These are phyloP conservation scores for Chondrilla cf. caribensis DNA, from an alignment of 37 sponge, comb jelly and placozoan species.

Conservation along the genomic window DNA sequence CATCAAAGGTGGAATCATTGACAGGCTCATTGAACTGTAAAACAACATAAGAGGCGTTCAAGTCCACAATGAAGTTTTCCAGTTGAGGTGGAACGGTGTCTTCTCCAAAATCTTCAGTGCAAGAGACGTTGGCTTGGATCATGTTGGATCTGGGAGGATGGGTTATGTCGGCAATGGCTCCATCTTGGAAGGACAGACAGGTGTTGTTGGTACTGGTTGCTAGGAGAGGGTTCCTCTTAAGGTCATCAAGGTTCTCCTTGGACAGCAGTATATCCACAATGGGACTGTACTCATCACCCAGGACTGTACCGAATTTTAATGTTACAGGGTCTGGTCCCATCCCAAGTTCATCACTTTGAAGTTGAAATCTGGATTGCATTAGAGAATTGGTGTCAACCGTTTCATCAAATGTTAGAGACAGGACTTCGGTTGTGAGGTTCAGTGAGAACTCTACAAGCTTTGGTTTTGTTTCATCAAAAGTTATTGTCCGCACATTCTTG, in stretches of 20 bases:
- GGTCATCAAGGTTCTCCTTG: constrained; percentile 45
- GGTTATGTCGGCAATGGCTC: constrained; percentile 47
- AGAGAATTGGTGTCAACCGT: constrained; percentile 60
- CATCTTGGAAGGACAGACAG: constrained; percentile 41
- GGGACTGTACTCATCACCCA: constrained; percentile 38
- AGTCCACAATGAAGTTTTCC: constrained; percentile 48
- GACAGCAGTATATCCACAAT: constrained; percentile 43
- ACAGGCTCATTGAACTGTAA: constrained; percentile 87
- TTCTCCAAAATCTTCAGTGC: constrained; percentile 28
- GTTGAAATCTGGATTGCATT: background rate
- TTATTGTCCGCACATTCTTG: background rate
- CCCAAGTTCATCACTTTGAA: constrained; percentile 39
- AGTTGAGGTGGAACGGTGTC: constrained; percentile 66
- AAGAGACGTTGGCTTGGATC: background rate
- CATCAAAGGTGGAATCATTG: constrained; percentile 60
- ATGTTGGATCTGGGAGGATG: background rate
- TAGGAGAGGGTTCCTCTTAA: constrained; percentile 55
- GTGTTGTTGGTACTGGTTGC: constrained; percentile 70
- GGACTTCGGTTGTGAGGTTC: constrained; percentile 70
- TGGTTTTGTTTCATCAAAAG: constrained; percentile 57
- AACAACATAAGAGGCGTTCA: constrained; percentile 49
- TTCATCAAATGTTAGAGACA: constrained; percentile 85
- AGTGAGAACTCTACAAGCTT: constrained; percentile 48
- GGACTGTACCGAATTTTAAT: constrained; percentile 29
- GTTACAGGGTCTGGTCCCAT: background rate